Evolutionary conservation across 2,797 vertebrate species (phyloP), one percentile per base, ranked within the genome.

Genomic region (Siniperca obscura): DNA sequence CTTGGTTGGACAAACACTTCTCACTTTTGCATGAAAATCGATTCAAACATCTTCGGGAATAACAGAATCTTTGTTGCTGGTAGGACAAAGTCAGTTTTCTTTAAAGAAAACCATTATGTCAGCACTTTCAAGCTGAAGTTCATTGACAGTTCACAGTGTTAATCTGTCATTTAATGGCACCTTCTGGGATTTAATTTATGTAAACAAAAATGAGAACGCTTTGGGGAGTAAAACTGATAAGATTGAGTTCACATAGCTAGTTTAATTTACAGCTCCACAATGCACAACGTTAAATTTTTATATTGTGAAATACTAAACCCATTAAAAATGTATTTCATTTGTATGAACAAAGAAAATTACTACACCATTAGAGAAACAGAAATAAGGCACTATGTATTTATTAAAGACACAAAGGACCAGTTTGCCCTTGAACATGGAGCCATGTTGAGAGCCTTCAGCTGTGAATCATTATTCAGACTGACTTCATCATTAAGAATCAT

Each of bases 401-500:
- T 72, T 76, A 4, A 4, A 40, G 44, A 55, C 38, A n/a, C 25
- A 22, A 22, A 62, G 50, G 70, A n/a, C 64, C 22, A 0, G 66
- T 75, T 83, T 72, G 89, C 67, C 88, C 86, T 89, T 81, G 84
- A 85, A 83, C 80, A 55, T 0, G 62, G 72, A 77, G 55, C 42
- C 86, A 12, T 74, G 88, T 76, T 30, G 83, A 78, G 87, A 87
- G 84, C 55, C 84, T 74, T 87, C 88, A 82, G 87, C 87, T 87
- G 90, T 34, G 81, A 87, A 68, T 88, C 81, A 80, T 91, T 86
- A 85, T 79, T 87, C 60, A 87, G 74, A 69, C 50, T 3, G 84
- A 84, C 79, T 88, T 85, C 82, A 87, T 90, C 76, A 81, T 92
- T 90, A 91, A 79, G 81, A 83, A 76, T 84, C 82, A 85, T 80